A percentile compares a stretch with the other conserved stretches of the same genome.
Conservation (phyloP, 2,113 vertebrate species). For the Gila orcuttii region DNA sequence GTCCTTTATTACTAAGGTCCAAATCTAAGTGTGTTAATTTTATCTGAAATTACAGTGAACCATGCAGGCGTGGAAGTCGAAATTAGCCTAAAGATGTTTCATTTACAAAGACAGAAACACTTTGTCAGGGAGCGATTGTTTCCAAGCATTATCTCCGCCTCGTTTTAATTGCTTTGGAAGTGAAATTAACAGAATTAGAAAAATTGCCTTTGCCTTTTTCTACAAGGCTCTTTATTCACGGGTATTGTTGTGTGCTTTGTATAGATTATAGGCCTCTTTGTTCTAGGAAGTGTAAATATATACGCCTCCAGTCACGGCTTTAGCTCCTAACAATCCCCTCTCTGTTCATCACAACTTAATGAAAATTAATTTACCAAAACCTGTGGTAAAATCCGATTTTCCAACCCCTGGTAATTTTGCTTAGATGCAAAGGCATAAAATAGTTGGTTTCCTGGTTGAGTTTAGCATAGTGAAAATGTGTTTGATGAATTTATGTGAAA, state of each 20-base stretch:
- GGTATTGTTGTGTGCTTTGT: conserved; percentile 91
- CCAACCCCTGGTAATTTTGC: conserved; percentile 56
- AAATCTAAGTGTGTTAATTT: conserved; percentile 88
- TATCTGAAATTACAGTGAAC: conserved; percentile 84
- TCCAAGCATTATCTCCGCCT: conserved; percentile 88
- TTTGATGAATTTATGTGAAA: conserved; percentile 17
- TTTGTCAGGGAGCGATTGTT: conserved; percentile 87
- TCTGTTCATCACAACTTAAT: conserved; percentile 65
- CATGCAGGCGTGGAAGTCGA: conserved; percentile 80
- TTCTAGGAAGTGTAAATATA: conserved; percentile 88
- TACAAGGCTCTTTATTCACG: conserved; percentile 88
- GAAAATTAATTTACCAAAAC: conserved; percentile 78
- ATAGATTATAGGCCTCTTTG: conserved; percentile 89
- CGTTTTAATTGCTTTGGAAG: conserved; percentile 97
- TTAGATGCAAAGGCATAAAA: conserved; percentile 41
- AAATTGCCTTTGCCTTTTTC: conserved; percentile 88
- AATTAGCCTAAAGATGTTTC: conserved; percentile 90
- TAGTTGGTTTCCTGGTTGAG: neutral
- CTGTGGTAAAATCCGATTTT: conserved; percentile 62
- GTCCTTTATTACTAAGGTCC: conserved; percentile 72
- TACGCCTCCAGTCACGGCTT: conserved; percentile 87
- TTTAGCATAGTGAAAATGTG: neutral
- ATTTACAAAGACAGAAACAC: conserved; percentile 88
- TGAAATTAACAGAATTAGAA: conserved; percentile 97
- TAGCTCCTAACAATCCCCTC: conserved; percentile 75